Evolutionary conservation across 2,888 invertebrate genomes (phyloP).

Genomic region (Ochropleura leucogaster): DNA sequence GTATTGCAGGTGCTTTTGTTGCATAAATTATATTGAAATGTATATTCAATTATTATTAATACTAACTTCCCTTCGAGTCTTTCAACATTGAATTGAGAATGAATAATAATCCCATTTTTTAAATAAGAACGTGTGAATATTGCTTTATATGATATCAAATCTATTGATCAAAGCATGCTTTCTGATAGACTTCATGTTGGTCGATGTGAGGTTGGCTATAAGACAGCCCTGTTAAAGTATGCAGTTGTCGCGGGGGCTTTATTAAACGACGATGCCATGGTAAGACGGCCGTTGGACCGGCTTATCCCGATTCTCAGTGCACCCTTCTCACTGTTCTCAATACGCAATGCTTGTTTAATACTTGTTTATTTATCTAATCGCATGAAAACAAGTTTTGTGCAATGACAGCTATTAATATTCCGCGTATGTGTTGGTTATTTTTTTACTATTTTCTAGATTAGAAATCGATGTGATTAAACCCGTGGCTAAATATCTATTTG

Average conservation of each 20-base stretch:
- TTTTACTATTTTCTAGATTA: slow-evolving; percentile 24
- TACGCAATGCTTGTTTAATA: slow-evolving; percentile 80
- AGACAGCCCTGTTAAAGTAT: slow-evolving; percentile 81
- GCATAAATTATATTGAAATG: slow-evolving; percentile 47
- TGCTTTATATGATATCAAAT: slow-evolving; percentile 34
- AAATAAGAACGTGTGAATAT: slow-evolving; percentile 57
- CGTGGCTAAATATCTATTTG: neutral
- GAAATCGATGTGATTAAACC: slow-evolving; percentile 20
- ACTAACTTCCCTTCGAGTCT: slow-evolving; percentile 32
- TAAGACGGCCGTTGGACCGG: slow-evolving; percentile 89
- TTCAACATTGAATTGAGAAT: slow-evolving; percentile 36
- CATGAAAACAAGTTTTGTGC: slow-evolving; percentile 46
- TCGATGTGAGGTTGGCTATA: slow-evolving; percentile 36
- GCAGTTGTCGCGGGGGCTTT: slow-evolving; percentile 87
- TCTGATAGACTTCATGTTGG: slow-evolving; percentile 37
- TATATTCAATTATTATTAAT: slow-evolving; percentile 44
- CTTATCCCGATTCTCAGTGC: slow-evolving; percentile 86
- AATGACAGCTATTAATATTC: slow-evolving; percentile 57
- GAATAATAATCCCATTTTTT: slow-evolving; percentile 30
- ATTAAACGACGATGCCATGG: slow-evolving; percentile 85
- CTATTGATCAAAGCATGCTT: slow-evolving; percentile 32
- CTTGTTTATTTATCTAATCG: slow-evolving; percentile 68
- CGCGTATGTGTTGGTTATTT: slow-evolving; percentile 11
- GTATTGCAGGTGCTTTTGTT: slow-evolving; percentile 56
- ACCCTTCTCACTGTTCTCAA: slow-evolving; percentile 83